phyloP scores from a whole-genome alignment of 2,888 invertebrate species.

The Spodoptera littoralis region DNA sequence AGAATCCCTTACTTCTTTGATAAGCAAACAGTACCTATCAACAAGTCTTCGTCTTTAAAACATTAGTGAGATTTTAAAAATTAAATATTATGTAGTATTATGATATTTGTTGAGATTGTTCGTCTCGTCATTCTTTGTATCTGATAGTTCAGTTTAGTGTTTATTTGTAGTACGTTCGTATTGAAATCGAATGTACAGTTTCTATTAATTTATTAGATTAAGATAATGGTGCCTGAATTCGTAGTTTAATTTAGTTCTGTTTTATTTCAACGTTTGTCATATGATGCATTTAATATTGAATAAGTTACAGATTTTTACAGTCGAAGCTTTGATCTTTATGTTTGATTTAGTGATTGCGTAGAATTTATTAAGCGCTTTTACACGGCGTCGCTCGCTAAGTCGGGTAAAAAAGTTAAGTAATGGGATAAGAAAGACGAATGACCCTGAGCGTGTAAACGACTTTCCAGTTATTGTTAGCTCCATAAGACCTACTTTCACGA shows the following conservation, averaged over 20 bases:
- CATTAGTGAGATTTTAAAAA: constrained; percentile 64
- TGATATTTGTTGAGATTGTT: constrained; percentile 53
- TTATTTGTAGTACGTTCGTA: constrained; percentile 29
- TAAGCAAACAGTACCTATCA: constrained; percentile 44
- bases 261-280: constrained; percentile 53
- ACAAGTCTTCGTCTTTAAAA: constrained; percentile 57
- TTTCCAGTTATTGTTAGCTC: constrained; percentile 7
- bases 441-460: constrained; percentile 11
- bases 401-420: constrained; percentile 8
- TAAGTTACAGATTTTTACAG: constrained; percentile 52
- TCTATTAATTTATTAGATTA: constrained; percentile 72
- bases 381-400: constrained; percentile 15
- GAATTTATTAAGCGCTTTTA: constrained; percentile 23
- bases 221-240: constrained; percentile 83
- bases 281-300: constrained; percentile 65
- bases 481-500: not conserved
- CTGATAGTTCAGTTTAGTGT: constrained; percentile 25
- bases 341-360: constrained; percentile 31
- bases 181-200: constrained; percentile 27
- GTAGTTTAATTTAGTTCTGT: constrained; percentile 63
- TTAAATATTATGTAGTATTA: constrained; percentile 53
- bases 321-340: constrained; percentile 43
- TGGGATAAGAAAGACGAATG: constrained; percentile 17
- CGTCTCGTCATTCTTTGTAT: constrained; percentile 32
- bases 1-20: constrained; percentile 25